Conservation (phyloP, 1,140 invertebrate species). For the Bombus confusus region DNA sequence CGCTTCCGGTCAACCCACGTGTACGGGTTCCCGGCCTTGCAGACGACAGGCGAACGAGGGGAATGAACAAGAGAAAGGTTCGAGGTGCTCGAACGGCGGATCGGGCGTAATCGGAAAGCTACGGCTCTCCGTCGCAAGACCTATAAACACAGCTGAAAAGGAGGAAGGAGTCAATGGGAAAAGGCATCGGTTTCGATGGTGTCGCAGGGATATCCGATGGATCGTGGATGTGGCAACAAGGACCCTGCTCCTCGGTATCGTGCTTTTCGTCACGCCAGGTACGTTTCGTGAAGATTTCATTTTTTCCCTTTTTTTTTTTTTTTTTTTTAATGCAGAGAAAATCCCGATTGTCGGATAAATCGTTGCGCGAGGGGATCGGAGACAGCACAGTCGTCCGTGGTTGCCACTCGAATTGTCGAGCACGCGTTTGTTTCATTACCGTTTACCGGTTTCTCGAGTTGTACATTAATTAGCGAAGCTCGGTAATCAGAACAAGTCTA, state of each 20-base stretch:
- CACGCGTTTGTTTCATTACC: slow-evolving; percentile 41
- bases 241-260: slow-evolving; percentile 77
- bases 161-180: slow-evolving; percentile 66
- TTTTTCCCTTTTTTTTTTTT: not conserved
- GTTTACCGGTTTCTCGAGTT: slow-evolving; percentile 36
- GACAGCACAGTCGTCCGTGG: not conserved
- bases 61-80: slow-evolving; percentile 61
- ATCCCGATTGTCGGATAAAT: not conserved
- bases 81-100: slow-evolving; percentile 62
- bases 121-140: slow-evolving; percentile 45
- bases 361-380: not conserved
- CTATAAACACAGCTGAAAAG: slow-evolving; percentile 38
- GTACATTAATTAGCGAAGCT: slow-evolving; percentile 59
- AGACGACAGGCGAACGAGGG: slow-evolving; percentile 64
- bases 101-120: slow-evolving; percentile 57
- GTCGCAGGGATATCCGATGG: slow-evolving; percentile 74
- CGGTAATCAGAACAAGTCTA: slow-evolving; percentile 59
- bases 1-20: slow-evolving; percentile 80
- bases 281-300: not conserved
- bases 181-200: slow-evolving; percentile 74
- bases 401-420: not conserved
- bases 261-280: slow-evolving; percentile 81
- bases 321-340: not conserved
- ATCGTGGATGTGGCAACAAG: slow-evolving; percentile 77
- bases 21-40: slow-evolving; percentile 68